Evolutionary conservation across 2,113 vertebrate species (phyloP).

Genomic region (Epinephelus cyanopodus): DNA sequence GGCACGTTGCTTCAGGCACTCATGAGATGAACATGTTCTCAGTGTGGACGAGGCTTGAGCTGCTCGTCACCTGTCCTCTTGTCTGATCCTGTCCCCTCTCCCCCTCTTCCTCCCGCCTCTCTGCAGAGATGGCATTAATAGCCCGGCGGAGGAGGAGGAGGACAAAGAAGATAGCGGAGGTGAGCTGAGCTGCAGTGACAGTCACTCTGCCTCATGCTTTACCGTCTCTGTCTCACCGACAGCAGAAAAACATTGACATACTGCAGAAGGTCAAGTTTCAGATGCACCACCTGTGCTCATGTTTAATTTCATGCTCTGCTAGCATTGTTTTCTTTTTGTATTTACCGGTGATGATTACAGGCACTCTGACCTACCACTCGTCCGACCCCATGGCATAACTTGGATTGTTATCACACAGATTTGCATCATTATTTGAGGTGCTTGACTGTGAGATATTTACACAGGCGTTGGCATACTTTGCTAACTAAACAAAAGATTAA

Average conservation of each 20-base stretch:
- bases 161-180: conserved; percentile 31
- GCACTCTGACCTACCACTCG: neutral
- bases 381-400: neutral
- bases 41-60: neutral
- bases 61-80: neutral
- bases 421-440: neutral
- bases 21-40: neutral
- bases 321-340: neutral
- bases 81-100: neutral
- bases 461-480: neutral
- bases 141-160: conserved; percentile 13
- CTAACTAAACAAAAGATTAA: conserved; percentile 23
- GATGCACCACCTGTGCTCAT: neutral
- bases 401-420: conserved; percentile 1
- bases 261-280: neutral
- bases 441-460: conserved; percentile 10
- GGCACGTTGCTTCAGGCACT: neutral
- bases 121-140: conserved; percentile 40
- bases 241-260: rapidly evolving
- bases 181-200: conserved; percentile 40
- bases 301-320: neutral
- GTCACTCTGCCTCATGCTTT: neutral
- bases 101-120: neutral
- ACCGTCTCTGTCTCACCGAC: neutral
- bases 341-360: neutral